Conservation (phyloP, 2,888 invertebrate species). For the Drosophila prolongata region DNA sequence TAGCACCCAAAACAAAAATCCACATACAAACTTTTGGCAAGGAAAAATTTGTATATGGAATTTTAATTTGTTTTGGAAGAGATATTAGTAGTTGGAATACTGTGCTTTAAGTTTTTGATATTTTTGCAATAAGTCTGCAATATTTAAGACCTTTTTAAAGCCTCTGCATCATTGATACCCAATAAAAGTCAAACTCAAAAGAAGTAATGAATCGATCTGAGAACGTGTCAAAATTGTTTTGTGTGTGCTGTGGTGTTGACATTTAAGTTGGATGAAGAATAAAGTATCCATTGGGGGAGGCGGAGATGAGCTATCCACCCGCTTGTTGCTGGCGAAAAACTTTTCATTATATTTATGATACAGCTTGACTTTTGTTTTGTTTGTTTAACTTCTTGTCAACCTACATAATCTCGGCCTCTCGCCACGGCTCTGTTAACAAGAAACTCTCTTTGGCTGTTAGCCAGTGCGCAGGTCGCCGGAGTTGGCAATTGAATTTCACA, state of each 20-base stretch:
- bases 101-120: too few relatives aligned
- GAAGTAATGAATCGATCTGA: background rate
- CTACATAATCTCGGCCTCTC: conserved; percentile 42
- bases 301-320: conserved; percentile 12
- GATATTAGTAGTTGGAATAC: too few relatives aligned
- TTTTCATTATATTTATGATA: conserved; percentile 63
- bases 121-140: too few relatives aligned
- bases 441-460: conserved; percentile 25
- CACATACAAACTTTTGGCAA: too few relatives aligned
- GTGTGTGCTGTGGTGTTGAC: conserved; percentile 40
- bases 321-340: conserved; percentile 63
- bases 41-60: too few relatives aligned
- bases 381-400: conserved; percentile 71
- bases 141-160: too few relatives aligned
- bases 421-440: conserved; percentile 7
- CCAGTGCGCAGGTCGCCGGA: conserved; percentile 57
- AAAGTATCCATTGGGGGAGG: conserved; percentile 31
- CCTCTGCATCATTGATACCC: too few relatives aligned
- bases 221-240: background rate
- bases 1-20: too few relatives aligned
- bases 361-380: conserved; percentile 75
- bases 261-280: conserved; percentile 48
- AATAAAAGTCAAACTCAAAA: background rate
- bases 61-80: too few relatives aligned
- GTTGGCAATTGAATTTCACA: conserved; percentile 66